phyloP scores from a whole-genome alignment of 2,113 vertebrate species.

The Hoplias malabaricus region DNA sequence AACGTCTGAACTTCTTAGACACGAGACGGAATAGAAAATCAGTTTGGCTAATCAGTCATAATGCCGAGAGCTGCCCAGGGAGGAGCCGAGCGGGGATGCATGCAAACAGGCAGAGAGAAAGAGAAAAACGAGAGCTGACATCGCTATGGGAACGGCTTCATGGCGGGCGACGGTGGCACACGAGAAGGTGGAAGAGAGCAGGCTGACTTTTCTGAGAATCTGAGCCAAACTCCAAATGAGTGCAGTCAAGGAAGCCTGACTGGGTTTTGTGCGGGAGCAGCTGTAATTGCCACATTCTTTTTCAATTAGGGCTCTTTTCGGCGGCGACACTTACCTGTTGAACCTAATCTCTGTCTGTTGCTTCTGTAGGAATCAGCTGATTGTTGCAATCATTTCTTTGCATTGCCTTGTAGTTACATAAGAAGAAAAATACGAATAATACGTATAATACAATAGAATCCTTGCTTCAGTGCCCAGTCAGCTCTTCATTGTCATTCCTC shows the following conservation, averaged over 20 bases:
- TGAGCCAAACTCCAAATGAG: slow-evolving; percentile 3
- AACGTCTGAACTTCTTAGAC: slow-evolving; percentile 33
- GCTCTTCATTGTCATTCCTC: too few species aligned
- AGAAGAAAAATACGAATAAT: too few species aligned
- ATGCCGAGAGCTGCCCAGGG: slow-evolving; percentile 26
- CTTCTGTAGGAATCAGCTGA: not conserved
- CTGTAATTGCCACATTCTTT: not conserved
- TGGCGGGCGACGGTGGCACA: not conserved
- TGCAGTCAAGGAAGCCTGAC: not conserved
- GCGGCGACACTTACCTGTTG: not conserved
- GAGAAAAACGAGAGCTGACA: slow-evolving; percentile 55
- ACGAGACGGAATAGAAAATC: slow-evolving; percentile 39
- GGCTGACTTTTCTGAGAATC: not conserved
- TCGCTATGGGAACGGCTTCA: slow-evolving; percentile 58
- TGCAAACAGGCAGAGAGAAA: slow-evolving; percentile 50
- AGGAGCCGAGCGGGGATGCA: slow-evolving; percentile 34
- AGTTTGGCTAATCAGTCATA: slow-evolving; percentile 51
- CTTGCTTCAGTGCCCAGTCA: too few species aligned
- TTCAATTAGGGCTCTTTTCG: not conserved
- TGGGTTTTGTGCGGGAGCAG: not conserved
- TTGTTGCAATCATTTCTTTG: too few species aligned
- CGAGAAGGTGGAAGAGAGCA: slow-evolving; percentile 5
- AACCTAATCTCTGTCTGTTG: not conserved
- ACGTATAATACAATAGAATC: too few species aligned
- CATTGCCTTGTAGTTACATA: too few species aligned